Percentiles rank a stretch among this genome's conserved stretches.
Evolutionary conservation across 2,113 vertebrate species (phyloP).

Genomic region (Steatornis caripensis): DNA sequence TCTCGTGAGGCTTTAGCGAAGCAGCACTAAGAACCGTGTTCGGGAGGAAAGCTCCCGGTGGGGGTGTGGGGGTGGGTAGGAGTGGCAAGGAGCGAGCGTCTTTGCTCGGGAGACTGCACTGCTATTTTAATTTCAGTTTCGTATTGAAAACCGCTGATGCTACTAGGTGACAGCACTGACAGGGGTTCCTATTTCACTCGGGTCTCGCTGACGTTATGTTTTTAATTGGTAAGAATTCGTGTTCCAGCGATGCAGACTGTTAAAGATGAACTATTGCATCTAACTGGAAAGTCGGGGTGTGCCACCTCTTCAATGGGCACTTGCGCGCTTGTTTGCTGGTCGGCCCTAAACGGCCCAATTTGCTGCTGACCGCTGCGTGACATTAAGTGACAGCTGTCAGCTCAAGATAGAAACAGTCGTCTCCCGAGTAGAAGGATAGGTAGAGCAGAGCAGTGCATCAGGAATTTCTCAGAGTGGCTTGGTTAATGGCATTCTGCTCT

Average conservation of each 20-base stretch:
- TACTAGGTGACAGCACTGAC: background rate
- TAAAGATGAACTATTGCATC: background rate
- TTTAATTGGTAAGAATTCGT: background rate
- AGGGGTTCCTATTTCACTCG: fast-evolving
- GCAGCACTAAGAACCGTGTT: fast-evolving
- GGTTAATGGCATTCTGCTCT: background rate
- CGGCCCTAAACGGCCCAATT: background rate
- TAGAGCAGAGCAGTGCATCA: background rate
- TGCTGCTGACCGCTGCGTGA: background rate
- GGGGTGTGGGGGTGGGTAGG: too few relatives aligned
- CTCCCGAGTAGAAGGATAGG: background rate
- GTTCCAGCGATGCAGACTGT: background rate
- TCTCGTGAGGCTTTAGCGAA: background rate
- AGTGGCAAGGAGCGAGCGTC: background rate
- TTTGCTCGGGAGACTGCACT: background rate
- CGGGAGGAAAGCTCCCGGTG: background rate
- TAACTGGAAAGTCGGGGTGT: too few relatives aligned
- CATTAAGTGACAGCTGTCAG: conserved; percentile 33
- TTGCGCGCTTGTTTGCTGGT: background rate
- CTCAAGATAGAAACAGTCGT: background rate
- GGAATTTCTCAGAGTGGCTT: background rate
- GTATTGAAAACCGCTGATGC: background rate
- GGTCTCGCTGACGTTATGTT: background rate
- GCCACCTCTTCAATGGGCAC: background rate
- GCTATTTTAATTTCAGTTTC: background rate